phyloP scores from a whole-genome alignment of 2,888 invertebrate species.

The Chironomus riparius region DNA sequence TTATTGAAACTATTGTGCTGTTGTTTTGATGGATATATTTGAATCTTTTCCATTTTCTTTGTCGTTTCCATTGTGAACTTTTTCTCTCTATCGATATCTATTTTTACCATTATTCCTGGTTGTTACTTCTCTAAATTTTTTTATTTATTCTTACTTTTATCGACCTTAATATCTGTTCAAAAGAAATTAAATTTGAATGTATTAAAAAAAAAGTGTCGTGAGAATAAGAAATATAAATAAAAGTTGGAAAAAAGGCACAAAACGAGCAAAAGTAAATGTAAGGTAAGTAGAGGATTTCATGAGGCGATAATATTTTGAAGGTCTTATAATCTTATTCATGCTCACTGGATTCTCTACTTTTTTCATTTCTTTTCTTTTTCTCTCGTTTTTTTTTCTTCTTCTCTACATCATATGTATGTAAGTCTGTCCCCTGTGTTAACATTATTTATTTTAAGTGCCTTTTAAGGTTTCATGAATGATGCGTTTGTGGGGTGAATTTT shows the following conservation, averaged over 20 bases:
- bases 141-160: not conserved
- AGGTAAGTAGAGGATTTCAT: constrained; percentile 1
- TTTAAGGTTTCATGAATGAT: not conserved
- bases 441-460: constrained; percentile 17
- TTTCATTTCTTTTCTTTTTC: not conserved
- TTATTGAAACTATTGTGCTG: not conserved
- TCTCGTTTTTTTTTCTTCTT: not conserved
- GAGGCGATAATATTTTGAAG: constrained; percentile 19
- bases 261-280: not conserved
- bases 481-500: not conserved
- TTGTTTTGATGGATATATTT: constrained; percentile 16
- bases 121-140: not conserved
- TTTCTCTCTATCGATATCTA: not conserved
- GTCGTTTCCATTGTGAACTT: constrained; percentile 2
- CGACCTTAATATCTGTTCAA: not conserved
- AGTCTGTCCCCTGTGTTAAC: constrained; percentile 22
- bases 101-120: constrained; percentile 14
- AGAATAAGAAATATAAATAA: not conserved
- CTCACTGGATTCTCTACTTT: not conserved
- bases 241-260: not conserved
- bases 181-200: not conserved
- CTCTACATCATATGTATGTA: not conserved
- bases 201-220: not conserved
- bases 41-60: constrained; percentile 10
- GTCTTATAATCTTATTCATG: constrained; percentile 16